Conservation (phyloP, 1,140 invertebrate genomes). For the Pseudomyrmex gracilis region DNA sequence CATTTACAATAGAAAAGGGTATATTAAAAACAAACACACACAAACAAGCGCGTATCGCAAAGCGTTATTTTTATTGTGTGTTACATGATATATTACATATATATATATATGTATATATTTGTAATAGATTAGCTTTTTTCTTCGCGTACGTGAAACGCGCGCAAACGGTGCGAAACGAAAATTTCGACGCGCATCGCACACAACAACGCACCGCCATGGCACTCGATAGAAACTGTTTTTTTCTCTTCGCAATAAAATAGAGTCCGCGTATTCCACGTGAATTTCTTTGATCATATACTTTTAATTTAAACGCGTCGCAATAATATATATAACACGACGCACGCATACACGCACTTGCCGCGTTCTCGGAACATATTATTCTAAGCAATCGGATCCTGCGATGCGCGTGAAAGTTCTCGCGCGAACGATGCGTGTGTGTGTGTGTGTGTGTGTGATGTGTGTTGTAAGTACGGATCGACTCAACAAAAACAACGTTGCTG, state of each 20-base stretch:
- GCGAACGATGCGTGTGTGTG: not conserved
- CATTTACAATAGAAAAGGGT: not conserved
- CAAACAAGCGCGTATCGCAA: not conserved
- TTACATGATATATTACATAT: slow-evolving; percentile 41
- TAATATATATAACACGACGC: too few species aligned
- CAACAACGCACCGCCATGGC: slow-evolving; percentile 7
- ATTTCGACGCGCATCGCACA: slow-evolving; percentile 18
- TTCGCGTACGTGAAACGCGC: not conserved
- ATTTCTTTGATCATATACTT: too few species aligned
- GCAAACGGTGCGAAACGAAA: slow-evolving; percentile 16
- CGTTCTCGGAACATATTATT: slow-evolving; percentile 6
- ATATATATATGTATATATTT: slow-evolving; percentile 34
- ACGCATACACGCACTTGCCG: not conserved
- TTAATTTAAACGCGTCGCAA: too few species aligned
- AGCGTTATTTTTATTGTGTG: slow-evolving; percentile 44
- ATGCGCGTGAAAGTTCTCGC: slow-evolving; percentile 4
- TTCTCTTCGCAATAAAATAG: slow-evolving; percentile 14
- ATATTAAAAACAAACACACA: not conserved
- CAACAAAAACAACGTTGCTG: not conserved
- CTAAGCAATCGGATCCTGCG: slow-evolving; percentile 10
- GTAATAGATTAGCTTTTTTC: not conserved
- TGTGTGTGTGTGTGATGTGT: too few species aligned
- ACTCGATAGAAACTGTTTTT: slow-evolving; percentile 17
- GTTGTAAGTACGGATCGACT: slow-evolving; percentile 41
- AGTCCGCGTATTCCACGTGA: not conserved